Evolutionary conservation across 2,113 vertebrate species (phyloP).

Genomic region (Myotis davidii): DNA sequence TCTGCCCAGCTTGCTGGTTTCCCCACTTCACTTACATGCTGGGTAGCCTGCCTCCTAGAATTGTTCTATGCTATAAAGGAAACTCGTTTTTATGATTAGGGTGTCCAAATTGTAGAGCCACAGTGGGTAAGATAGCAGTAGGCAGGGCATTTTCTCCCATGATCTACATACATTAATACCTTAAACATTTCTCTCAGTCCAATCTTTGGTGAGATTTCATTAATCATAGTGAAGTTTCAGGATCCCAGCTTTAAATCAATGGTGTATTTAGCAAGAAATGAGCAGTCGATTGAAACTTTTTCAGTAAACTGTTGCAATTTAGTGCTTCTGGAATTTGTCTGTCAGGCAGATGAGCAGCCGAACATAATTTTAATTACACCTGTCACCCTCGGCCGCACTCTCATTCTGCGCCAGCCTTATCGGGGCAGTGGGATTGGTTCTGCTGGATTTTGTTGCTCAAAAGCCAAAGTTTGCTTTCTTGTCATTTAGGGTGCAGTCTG

Average conservation of each 20-base stretch:
- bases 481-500: conserved; percentile 44
- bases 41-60: neutral
- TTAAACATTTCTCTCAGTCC: conserved; percentile 54
- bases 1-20: neutral
- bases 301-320: conserved; percentile 78
- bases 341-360: conserved; percentile 76
- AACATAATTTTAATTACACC: conserved; percentile 85
- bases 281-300: conserved; percentile 74
- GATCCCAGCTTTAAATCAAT: conserved; percentile 73
- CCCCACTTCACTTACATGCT: neutral
- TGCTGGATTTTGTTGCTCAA: conserved; percentile 74
- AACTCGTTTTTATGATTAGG: neutral
- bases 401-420: conserved; percentile 76
- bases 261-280: conserved; percentile 73
- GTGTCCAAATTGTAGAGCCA: neutral
- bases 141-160: neutral
- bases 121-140: neutral
- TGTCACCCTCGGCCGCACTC: conserved; percentile 76
- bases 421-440: conserved; percentile 56
- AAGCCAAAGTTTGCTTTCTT: conserved; percentile 70
- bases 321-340: conserved; percentile 83
- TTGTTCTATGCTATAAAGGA: neutral
- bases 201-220: conserved; percentile 68
- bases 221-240: conserved; percentile 75
- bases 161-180: neutral